phyloP scores from a whole-genome alignment of 2,113 vertebrate genomes.

The Alosa alosa region DNA sequence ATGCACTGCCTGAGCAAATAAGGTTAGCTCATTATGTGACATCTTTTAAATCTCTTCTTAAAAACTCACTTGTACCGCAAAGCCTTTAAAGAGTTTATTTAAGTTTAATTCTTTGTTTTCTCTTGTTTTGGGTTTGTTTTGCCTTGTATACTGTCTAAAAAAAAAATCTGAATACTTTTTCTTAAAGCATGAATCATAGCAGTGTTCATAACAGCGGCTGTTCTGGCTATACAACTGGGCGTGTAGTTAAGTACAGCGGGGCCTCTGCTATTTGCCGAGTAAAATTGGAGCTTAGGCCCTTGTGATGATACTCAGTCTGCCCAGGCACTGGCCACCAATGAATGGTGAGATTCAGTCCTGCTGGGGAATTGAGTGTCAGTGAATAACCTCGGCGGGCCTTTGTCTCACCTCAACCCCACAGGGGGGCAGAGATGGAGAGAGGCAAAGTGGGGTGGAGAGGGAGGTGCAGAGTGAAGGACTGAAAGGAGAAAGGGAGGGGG shows the following conservation, averaged over 20 bases:
- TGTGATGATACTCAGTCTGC: slow-evolving; percentile 35
- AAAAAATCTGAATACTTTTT: not conserved
- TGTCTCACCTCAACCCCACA: slow-evolving; percentile 27
- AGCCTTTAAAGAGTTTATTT: too few species aligned
- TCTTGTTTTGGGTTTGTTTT: too few species aligned
- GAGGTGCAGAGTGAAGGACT: not conserved
- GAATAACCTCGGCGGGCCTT: slow-evolving; percentile 44
- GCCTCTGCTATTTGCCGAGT: slow-evolving; percentile 42
- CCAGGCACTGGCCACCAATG: slow-evolving; percentile 19
- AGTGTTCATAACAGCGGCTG: slow-evolving; percentile 14
- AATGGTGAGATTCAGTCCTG: slow-evolving; percentile 26
- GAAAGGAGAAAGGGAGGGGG: not conserved
- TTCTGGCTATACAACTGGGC: not conserved
- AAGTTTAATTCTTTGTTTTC: too few species aligned
- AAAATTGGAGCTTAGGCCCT: slow-evolving; percentile 40
- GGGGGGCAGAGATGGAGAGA: not conserved
- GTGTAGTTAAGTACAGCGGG: slow-evolving; percentile 25
- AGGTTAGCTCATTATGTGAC: too few species aligned
- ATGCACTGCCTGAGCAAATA: too few species aligned
- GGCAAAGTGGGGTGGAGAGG: not conserved
- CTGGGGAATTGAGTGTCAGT: slow-evolving; percentile 30
- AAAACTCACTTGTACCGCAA: too few species aligned
- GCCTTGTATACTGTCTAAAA: too few species aligned
- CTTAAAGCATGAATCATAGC: slow-evolving; percentile 30
- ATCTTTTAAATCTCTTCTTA: too few species aligned